A percentile compares a stretch with the other conserved stretches of the same genome.
Evolutionary conservation across 2,797 vertebrate species (phyloP).

Genomic region (Emydoidea blandingii): DNA sequence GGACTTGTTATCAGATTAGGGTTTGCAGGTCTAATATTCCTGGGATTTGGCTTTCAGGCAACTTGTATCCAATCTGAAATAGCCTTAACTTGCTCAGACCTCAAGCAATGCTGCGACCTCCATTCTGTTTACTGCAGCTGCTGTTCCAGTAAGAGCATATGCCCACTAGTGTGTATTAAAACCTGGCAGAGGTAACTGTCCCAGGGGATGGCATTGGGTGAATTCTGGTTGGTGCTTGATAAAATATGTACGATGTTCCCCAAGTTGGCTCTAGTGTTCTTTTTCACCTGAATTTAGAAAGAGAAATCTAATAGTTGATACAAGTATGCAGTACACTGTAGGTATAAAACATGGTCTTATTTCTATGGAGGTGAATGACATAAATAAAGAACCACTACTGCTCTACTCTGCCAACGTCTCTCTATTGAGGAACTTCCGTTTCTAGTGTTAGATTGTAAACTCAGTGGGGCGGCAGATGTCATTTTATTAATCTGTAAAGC

Average conservation of each 20-base stretch:
- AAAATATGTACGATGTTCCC: fast-evolving
- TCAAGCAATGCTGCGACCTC: neutral
- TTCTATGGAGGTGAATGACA: neutral
- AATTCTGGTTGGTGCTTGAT: fast-evolving
- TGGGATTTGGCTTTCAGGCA: neutral
- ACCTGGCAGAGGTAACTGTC: neutral
- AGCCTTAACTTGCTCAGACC: neutral
- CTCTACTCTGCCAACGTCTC: neutral
- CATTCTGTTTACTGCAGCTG: neutral
- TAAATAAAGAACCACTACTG: neutral
- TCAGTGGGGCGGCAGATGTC: fast-evolving
- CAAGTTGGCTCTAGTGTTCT: fast-evolving
- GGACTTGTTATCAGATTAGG: neutral
- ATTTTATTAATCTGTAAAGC: neutral
- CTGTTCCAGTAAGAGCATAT: neutral
- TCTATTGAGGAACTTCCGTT: fast-evolving
- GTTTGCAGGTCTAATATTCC: neutral
- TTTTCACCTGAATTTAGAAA: neutral
- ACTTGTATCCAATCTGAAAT: neutral
- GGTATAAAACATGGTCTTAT: fast-evolving
- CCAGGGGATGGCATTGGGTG: neutral
- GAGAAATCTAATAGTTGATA: fast-evolving
- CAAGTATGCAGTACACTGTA: neutral
- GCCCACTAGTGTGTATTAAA: neutral
- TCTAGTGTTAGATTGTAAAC: neutral